phyloP scores from a whole-genome alignment of 2,888 invertebrate species.

The Tribolium freemani region DNA sequence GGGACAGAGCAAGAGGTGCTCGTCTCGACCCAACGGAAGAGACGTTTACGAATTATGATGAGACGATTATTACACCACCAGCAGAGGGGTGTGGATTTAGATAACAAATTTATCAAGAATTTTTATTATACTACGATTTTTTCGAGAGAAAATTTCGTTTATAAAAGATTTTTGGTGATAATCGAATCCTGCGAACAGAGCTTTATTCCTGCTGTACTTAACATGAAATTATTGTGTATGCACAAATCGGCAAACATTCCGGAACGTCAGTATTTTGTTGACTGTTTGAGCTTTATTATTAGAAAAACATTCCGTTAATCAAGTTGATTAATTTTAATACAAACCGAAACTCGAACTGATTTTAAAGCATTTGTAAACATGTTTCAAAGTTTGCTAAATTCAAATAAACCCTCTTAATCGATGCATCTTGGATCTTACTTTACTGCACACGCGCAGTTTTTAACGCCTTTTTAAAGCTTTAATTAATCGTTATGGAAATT shows the following conservation, averaged over 20 bases:
- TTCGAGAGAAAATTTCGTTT: constrained; percentile 3
- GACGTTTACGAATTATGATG: constrained; percentile 73
- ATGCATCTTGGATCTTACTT: constrained; percentile 51
- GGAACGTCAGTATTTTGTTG: constrained; percentile 17
- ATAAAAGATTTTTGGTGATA: constrained; percentile 8
- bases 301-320: constrained; percentile 25
- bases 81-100: constrained; percentile 64
- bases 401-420: constrained; percentile 28
- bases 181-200: constrained; percentile 4
- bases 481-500: constrained; percentile 46
- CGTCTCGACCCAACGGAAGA: constrained; percentile 68
- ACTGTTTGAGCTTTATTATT: neutral
- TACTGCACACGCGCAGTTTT: constrained; percentile 34
- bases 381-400: constrained; percentile 32
- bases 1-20: constrained; percentile 62
- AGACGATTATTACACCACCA: constrained; percentile 61
- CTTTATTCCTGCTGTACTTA: neutral
- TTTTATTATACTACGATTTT: constrained; percentile 2
- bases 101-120: constrained; percentile 13
- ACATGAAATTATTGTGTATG: constrained; percentile 6
- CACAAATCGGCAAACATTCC: constrained; percentile 27
- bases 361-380: constrained; percentile 23
- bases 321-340: constrained; percentile 20
- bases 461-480: constrained; percentile 53
- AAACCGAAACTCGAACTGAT: constrained; percentile 9